Evolutionary conservation across 2,113 vertebrate species (phyloP).

Genomic region (Leptocoma aspasia): DNA sequence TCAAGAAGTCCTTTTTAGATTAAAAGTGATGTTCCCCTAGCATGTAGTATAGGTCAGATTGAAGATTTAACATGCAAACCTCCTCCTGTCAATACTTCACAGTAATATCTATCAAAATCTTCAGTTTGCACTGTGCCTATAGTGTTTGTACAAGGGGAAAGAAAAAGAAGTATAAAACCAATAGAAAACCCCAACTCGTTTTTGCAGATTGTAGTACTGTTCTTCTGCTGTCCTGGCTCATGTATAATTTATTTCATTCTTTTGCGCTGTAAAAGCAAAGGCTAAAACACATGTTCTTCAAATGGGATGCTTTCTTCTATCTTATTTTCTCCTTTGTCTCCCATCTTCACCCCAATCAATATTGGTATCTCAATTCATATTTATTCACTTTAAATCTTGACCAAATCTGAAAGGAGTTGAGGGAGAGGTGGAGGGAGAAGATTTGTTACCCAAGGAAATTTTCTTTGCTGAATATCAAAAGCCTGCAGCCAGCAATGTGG

Average conservation of each 20-base stretch:
- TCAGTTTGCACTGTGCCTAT: background rate
- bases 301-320: background rate
- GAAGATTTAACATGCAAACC: background rate
- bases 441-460: background rate
- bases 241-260: background rate
- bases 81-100: background rate
- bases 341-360: background rate
- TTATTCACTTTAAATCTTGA: background rate
- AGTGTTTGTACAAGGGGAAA: background rate
- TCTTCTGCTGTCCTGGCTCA: background rate
- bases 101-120: background rate
- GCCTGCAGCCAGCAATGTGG: background rate
- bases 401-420: background rate
- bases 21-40: background rate
- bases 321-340: background rate
- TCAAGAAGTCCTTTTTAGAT: background rate
- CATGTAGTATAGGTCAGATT: fast-evolving
- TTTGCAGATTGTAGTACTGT: background rate
- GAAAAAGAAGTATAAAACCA: background rate
- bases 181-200: background rate
- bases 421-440: background rate
- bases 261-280: background rate
- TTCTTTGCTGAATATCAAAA: background rate
- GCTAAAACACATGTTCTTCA: background rate
- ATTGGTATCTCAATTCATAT: background rate